phyloP scores from a whole-genome alignment of 1,140 invertebrate genomes.

The Heliconius hermathena region DNA sequence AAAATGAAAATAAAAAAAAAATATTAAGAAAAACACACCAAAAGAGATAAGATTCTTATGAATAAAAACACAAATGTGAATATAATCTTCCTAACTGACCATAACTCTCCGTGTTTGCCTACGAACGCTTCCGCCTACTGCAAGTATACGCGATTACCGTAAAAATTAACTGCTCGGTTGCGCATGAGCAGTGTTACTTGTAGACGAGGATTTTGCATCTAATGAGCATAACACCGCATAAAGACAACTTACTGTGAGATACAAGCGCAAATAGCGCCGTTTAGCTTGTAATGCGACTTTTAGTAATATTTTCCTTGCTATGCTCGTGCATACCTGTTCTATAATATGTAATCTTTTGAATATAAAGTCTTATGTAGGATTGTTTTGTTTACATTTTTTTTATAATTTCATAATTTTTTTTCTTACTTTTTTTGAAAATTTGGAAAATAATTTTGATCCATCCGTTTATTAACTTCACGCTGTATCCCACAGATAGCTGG shows the following conservation, averaged over 20 bases:
- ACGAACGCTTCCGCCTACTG: constrained; percentile 58
- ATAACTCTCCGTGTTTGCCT: constrained; percentile 49
- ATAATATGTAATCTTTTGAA: not conserved
- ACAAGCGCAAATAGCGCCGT: constrained; percentile 18
- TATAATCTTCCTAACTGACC: constrained; percentile 54
- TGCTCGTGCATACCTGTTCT: not conserved
- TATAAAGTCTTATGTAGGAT: not conserved
- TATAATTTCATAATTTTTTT: too few relatives aligned
- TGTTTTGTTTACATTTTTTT: not conserved
- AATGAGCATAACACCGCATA: constrained; percentile 36
- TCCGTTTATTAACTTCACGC: too few relatives aligned
- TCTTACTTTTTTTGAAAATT: too few relatives aligned
- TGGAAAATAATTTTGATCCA: too few relatives aligned
- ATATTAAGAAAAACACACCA: not conserved
- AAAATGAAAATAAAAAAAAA: not conserved
- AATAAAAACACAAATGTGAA: constrained; percentile 29
- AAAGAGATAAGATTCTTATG: not conserved
- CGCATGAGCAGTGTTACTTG: constrained; percentile 50
- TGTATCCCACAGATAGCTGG: too few relatives aligned
- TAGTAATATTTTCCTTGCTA: constrained; percentile 12
- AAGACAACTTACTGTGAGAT: constrained; percentile 32
- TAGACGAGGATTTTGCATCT: constrained; percentile 36
- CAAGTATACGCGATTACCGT: constrained; percentile 63
- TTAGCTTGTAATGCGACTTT: constrained; percentile 23
- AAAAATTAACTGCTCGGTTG: constrained; percentile 66